Conservation (phyloP, 2,797 vertebrate species). For the Synanceia verrucosa region DNA sequence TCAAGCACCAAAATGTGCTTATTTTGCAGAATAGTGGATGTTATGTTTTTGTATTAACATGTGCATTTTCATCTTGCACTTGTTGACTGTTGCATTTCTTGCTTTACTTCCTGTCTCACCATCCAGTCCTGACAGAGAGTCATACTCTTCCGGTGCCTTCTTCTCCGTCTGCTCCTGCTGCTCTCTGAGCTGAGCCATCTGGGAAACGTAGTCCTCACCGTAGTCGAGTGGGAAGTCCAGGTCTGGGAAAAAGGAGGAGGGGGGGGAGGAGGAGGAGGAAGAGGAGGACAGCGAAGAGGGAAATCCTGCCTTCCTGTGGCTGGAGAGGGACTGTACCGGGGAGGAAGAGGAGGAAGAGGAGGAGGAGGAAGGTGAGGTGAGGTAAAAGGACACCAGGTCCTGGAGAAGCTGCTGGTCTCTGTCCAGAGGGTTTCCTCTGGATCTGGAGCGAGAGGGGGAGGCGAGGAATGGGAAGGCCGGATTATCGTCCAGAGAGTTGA, state of each 20-base stretch:
- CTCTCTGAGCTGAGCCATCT: slow-evolving; percentile 73
- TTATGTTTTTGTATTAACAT: neutral
- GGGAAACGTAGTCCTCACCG: slow-evolving; percentile 75
- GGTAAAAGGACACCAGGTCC: slow-evolving; percentile 85
- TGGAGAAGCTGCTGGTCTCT: slow-evolving; percentile 86
- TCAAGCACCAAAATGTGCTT: neutral
- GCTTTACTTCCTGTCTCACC: slow-evolving; percentile 60
- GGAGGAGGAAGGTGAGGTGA: slow-evolving; percentile 65
- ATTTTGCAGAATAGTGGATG: neutral
- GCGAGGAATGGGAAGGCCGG: slow-evolving; percentile 57
- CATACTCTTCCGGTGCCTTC: slow-evolving; percentile 64
- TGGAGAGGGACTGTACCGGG: slow-evolving; percentile 64
- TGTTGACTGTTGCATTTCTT: neutral
- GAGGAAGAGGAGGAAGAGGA: slow-evolving; percentile 54
- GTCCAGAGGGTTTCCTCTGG: slow-evolving; percentile 55
- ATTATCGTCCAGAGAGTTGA: slow-evolving; percentile 77
- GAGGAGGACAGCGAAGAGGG: slow-evolving; percentile 67
- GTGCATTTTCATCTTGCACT: neutral
- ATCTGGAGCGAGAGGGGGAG: slow-evolving; percentile 45
- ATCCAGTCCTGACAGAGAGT: slow-evolving; percentile 60
- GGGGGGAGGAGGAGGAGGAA: slow-evolving; percentile 22
- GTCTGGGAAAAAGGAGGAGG: slow-evolving; percentile 71
- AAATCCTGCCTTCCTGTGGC: slow-evolving; percentile 64
- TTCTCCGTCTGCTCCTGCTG: slow-evolving; percentile 56
- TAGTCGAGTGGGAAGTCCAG: slow-evolving; percentile 82